Conservation (phyloP, 2,113 vertebrate genomes). For the Sula dactylatra region DNA sequence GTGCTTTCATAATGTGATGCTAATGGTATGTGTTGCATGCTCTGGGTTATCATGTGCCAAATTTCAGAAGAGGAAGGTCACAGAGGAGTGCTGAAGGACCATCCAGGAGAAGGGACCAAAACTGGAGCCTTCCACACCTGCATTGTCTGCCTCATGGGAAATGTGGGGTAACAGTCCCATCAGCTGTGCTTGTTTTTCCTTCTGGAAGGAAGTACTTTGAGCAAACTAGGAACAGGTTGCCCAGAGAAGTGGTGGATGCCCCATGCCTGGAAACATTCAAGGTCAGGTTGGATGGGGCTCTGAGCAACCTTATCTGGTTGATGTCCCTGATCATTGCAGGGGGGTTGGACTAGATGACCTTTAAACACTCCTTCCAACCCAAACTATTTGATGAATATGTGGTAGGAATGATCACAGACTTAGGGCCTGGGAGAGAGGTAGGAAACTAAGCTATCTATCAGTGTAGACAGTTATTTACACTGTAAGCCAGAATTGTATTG, state of each 20-base stretch:
- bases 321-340: not conserved
- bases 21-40: not conserved
- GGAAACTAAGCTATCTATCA: not conserved
- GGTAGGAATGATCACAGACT: not conserved
- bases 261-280: not conserved
- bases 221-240: not conserved
- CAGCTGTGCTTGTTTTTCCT: not conserved
- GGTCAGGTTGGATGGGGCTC: not conserved
- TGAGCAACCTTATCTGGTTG: not conserved
- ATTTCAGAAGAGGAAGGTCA: not conserved
- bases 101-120: not conserved
- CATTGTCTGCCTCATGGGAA: not conserved
- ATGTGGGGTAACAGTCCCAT: not conserved
- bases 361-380: not conserved
- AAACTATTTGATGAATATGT: not conserved
- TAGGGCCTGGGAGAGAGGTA: not conserved
- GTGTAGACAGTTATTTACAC: not conserved
- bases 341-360: not conserved
- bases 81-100: not conserved
- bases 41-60: fast-evolving
- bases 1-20: not conserved
- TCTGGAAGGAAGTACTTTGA: not conserved
- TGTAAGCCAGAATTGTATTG: not conserved
- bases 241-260: not conserved
- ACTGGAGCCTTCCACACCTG: not conserved